phyloP scores from a whole-genome alignment of 2,113 vertebrate species.

The Tragelaphus scriptus region DNA sequence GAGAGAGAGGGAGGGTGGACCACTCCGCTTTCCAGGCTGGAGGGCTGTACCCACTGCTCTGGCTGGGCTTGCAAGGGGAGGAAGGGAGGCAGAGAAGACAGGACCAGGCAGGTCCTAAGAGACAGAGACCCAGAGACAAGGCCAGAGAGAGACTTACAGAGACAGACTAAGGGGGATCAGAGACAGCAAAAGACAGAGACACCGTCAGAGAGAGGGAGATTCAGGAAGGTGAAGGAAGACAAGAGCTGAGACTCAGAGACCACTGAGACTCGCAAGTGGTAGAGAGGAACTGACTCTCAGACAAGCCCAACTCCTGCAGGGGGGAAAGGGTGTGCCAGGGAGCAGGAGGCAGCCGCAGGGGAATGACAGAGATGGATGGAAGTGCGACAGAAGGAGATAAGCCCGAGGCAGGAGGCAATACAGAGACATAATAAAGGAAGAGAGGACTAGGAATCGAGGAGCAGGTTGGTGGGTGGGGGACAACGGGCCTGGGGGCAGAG shows the following conservation, averaged over 20 bases:
- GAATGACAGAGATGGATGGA: constrained; percentile 40
- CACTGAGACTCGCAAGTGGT: not conserved
- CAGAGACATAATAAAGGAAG: not conserved
- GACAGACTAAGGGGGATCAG: not conserved
- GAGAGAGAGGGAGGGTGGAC: not conserved
- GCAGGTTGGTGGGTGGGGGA: not conserved
- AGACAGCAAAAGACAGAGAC: not conserved
- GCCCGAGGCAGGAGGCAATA: constrained; percentile 7
- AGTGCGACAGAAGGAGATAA: not conserved
- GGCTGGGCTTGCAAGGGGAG: not conserved
- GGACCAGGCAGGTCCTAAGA: not conserved
- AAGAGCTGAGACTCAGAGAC: not conserved
- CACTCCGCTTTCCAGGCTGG: not conserved
- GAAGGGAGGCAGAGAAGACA: not conserved
- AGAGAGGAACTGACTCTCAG: not conserved
- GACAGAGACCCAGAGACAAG: not conserved
- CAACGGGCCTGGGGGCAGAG: not conserved
- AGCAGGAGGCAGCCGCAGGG: not conserved
- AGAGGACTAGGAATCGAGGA: not conserved
- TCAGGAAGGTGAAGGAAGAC: not conserved
- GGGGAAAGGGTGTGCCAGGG: not conserved
- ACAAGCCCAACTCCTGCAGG: not conserved
- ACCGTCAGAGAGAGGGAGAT: not conserved
- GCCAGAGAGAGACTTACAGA: not conserved
- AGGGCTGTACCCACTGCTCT: not conserved